phyloP scores from a whole-genome alignment of 2,888 invertebrate genomes.

The Amaurobius ferox region DNA sequence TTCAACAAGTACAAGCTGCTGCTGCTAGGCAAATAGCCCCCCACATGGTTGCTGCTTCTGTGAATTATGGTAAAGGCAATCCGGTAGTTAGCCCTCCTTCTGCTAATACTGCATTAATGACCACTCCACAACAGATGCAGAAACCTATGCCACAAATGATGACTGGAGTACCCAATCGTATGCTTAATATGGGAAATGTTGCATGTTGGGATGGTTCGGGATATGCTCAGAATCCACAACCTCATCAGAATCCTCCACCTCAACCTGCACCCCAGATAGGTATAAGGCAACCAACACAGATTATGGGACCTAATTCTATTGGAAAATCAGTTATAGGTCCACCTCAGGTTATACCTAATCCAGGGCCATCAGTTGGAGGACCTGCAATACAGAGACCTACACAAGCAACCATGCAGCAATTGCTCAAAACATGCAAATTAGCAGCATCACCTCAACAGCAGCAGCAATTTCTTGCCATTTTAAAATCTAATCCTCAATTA shows the following conservation, averaged over 20 bases:
- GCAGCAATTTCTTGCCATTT: constrained; percentile 88
- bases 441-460: constrained; percentile 95
- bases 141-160: constrained; percentile 71
- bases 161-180: constrained; percentile 46
- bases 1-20: constrained; percentile 87
- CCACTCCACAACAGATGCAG: constrained; percentile 76
- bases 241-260: constrained; percentile 77
- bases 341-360: constrained; percentile 37
- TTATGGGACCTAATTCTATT: constrained; percentile 72
- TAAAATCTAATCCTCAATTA: constrained; percentile 94
- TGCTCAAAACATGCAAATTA: constrained; percentile 92
- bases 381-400: constrained; percentile 76
- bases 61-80: constrained; percentile 85
- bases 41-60: constrained; percentile 73
- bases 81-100: constrained; percentile 78
- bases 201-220: constrained; percentile 54
- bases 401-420: constrained; percentile 79
- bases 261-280: constrained; percentile 76
- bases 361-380: constrained; percentile 72
- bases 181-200: constrained; percentile 44
- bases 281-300: constrained; percentile 75
- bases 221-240: constrained; percentile 78
- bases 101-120: constrained; percentile 58
- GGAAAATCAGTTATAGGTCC: constrained; percentile 62
- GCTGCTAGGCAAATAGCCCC: constrained; percentile 89